Percentiles rank a stretch among this genome's conserved stretches.
phyloP scores from a whole-genome alignment of 2,797 vertebrate genomes.

The Sebastes dallii region DNA sequence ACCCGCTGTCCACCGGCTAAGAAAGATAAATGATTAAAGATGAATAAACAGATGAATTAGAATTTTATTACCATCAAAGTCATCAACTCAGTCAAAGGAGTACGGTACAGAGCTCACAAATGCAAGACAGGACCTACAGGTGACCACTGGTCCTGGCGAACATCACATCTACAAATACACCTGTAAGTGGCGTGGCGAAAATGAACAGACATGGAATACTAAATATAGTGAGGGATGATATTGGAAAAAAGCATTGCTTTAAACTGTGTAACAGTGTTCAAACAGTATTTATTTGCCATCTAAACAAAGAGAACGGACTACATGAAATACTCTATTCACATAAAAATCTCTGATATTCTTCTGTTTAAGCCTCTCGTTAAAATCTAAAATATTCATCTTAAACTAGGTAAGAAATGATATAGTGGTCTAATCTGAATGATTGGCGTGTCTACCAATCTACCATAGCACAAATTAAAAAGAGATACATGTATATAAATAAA shows the following conservation, averaged over 20 bases:
- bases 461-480: slow-evolving; percentile 26
- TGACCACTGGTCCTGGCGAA: slow-evolving; percentile 67
- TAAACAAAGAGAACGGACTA: slow-evolving; percentile 60
- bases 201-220: slow-evolving; percentile 65
- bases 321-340: slow-evolving; percentile 59
- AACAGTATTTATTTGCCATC: slow-evolving; percentile 67
- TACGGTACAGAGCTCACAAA: slow-evolving; percentile 78
- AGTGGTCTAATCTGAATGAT: slow-evolving; percentile 19
- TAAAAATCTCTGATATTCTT: slow-evolving; percentile 32
- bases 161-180: slow-evolving; percentile 73
- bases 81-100: slow-evolving; percentile 77
- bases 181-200: slow-evolving; percentile 64
- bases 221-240: slow-evolving; percentile 63
- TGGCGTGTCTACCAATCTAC: slow-evolving; percentile 20
- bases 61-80: slow-evolving; percentile 81
- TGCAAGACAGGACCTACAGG: slow-evolving; percentile 68
- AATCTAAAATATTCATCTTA: slow-evolving; percentile 44
- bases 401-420: slow-evolving; percentile 38
- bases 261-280: slow-evolving; percentile 68
- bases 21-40: slow-evolving; percentile 18
- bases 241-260: slow-evolving; percentile 71
- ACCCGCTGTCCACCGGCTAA: background rate
- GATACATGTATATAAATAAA: slow-evolving; percentile 2
- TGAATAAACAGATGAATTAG: slow-evolving; percentile 52
- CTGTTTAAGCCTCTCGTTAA: slow-evolving; percentile 44